Base-by-base conservation (phyloP, 2,888 invertebrate species). In the Orthosia gothica region DNA sequence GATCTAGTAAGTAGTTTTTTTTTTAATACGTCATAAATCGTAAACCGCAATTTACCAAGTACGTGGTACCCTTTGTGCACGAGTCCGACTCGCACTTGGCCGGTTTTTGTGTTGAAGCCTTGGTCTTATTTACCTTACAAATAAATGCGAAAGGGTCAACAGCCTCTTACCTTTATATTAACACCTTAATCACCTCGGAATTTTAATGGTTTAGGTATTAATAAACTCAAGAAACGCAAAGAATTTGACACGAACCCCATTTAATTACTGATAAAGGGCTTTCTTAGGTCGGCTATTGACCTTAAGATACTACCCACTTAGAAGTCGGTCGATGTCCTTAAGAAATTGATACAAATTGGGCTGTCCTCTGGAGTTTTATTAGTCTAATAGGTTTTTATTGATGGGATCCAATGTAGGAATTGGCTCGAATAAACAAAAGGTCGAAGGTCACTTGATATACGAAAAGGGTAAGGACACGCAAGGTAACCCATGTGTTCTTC, bases 311-410 rank as follows among this genome's bases (percentile, higher is more conserved):
- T 79, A 66, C 47, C 52, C 58, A 70, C 32, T 58, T 47, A 49
- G 23, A 57, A 79, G 58, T 58, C 55, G 40, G 66, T n/a, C 50
- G 59, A 26, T n/a, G 49, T 52, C 62, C 26, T 64, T 71, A 71
- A 69, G 70, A 71, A 83, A 83, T 81, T 75, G 72, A 78, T 62
- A 83, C 65, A 81, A 81, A 83, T 83, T 81, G 63, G 81, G 23
- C 58, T 63, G 67, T 32, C 75, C 63, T 62, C 32, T 52, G 49
- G 49, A 59, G 49, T 75, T 61, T 65, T 79, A 83, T 83, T 75
- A 81, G 64, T 68, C 20, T 72, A 76, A 76, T 79, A 72, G 64
- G 64, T 73, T 59, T 82, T 65, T 80, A 76, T 73, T 79, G 66
- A 76, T 79, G 50, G 57, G 32, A 54, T 64, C 32, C 26, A 20